A percentile compares a stretch with the other conserved stretches of the same genome.
Conservation (phyloP, 2,888 invertebrate genomes). For the Hypercompe scribonia region DNA sequence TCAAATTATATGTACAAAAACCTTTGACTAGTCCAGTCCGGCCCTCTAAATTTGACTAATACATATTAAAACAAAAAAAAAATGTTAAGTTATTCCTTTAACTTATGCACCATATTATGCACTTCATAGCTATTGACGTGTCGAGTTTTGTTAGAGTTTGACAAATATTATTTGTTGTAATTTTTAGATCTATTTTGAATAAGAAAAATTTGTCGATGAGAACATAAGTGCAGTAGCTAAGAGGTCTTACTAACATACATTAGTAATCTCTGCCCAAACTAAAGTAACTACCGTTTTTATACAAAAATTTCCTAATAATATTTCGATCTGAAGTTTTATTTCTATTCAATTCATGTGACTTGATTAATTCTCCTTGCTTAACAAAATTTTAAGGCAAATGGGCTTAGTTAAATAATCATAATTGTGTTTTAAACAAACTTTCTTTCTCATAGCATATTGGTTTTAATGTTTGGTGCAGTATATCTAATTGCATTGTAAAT, state of each 20-base stretch:
- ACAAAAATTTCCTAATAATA: conserved; percentile 56
- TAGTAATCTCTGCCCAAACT: conserved; percentile 70
- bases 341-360: conserved; percentile 64
- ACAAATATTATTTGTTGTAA: conserved; percentile 19
- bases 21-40: not conserved
- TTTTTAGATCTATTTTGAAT: conserved; percentile 20
- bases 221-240: conserved; percentile 60
- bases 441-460: conserved; percentile 80
- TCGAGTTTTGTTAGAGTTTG: conserved; percentile 33
- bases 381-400: conserved; percentile 79
- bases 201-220: conserved; percentile 23
- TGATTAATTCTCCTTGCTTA: conserved; percentile 70
- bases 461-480: conserved; percentile 86
- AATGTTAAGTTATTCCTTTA: conserved; percentile 45
- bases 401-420: conserved; percentile 79
- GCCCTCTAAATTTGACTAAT: not conserved
- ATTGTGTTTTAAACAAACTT: conserved; percentile 72
- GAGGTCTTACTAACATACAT: conserved; percentile 57
- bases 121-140: conserved; percentile 65
- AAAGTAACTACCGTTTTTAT: conserved; percentile 57
- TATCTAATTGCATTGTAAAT: conserved; percentile 85
- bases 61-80: not conserved
- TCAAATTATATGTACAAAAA: not conserved
- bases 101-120: conserved; percentile 41
- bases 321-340: conserved; percentile 54